Evolutionary conservation across 2,888 invertebrate genomes (phyloP).

Genomic region (Ormyrus rosae): DNA sequence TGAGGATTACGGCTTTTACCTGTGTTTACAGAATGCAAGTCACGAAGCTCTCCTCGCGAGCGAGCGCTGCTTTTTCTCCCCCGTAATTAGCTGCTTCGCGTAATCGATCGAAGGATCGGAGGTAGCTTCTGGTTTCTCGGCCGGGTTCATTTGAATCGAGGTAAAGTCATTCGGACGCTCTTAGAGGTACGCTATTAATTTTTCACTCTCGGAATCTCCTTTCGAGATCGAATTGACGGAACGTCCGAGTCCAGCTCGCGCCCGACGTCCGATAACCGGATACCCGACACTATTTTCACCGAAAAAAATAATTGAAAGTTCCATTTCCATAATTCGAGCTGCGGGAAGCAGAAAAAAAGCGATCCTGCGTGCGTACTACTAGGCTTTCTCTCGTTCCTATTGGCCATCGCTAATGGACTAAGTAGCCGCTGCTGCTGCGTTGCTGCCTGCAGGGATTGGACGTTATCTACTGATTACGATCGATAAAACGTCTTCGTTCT

Average conservation of each 20-base stretch:
- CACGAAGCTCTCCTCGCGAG: slow-evolving; percentile 31
- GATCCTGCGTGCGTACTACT: too few relatives aligned
- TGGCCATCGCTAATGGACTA: slow-evolving; percentile 24
- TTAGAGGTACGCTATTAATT: too few relatives aligned
- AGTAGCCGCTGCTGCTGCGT: background rate
- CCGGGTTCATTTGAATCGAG: too few relatives aligned
- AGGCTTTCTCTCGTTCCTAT: background rate
- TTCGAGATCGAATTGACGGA: too few relatives aligned
- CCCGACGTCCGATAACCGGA: too few relatives aligned
- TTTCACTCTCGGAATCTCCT: too few relatives aligned
- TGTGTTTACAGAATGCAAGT: slow-evolving; percentile 39
- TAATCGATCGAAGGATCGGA: background rate
- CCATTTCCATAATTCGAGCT: too few relatives aligned
- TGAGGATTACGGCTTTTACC: slow-evolving; percentile 36
- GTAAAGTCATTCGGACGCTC: too few relatives aligned
- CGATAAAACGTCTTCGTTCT: slow-evolving; percentile 30
- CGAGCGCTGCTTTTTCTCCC: background rate
- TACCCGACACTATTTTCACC: too few relatives aligned
- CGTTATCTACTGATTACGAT: slow-evolving; percentile 32
- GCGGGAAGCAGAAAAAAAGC: too few relatives aligned
- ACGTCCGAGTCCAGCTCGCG: too few relatives aligned
- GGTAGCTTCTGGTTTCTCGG: background rate
- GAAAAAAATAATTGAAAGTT: too few relatives aligned
- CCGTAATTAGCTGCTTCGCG: slow-evolving; percentile 33
- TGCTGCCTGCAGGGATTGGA: background rate